Evolutionary conservation across 2,888 invertebrate species (phyloP), one percentile per base, ranked within the genome.

Genomic region (Hyles lineata): DNA sequence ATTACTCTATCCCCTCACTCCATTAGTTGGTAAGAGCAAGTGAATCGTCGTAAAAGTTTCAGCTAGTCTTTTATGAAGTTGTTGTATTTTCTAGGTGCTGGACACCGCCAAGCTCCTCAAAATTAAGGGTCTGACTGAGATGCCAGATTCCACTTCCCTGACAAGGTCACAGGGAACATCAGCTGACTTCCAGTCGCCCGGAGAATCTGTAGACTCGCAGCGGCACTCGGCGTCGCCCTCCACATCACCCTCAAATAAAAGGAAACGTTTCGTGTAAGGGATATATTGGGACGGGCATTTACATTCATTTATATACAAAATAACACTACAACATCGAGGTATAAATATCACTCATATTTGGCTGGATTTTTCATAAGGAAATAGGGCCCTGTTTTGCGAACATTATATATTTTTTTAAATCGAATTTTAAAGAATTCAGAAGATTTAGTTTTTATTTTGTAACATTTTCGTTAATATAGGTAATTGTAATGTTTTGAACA

Each of bases 121-220:
- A 93, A 97, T 98, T 74, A 98, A 98, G 92, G 98, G 98, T 23
- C 94, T 98, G 63, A 98, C 98, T 19, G 98, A 98, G 89, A 98
- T 98, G 96, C 97, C 97, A 11, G 96, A 97, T 79, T 96, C 97
- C 58, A 96, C 97, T 71, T 96, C 97, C 19, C 91, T 97, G 73
- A 96, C 96, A 72, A 96, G 97, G 80, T 96, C 97, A 61, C 96
- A 97, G 78, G 96, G 96, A 79, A 96, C 95, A 73, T 90, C 93
- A 83, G 87, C 95, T 0, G 96, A 96, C 79, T 91, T 96, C 75
- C 91, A 96, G 73, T 89, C 92, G 55, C 93, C 95, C n/a, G 94
- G 90, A 0, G 96, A 96, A 73, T 95, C 96, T 90, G 94, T 96
- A 92, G 88, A 95, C 88, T 82, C 88, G 74, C 95, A 95, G 81